Evolutionary conservation across 1,140 invertebrate species (phyloP).

Genomic region (Heliconius himera): DNA sequence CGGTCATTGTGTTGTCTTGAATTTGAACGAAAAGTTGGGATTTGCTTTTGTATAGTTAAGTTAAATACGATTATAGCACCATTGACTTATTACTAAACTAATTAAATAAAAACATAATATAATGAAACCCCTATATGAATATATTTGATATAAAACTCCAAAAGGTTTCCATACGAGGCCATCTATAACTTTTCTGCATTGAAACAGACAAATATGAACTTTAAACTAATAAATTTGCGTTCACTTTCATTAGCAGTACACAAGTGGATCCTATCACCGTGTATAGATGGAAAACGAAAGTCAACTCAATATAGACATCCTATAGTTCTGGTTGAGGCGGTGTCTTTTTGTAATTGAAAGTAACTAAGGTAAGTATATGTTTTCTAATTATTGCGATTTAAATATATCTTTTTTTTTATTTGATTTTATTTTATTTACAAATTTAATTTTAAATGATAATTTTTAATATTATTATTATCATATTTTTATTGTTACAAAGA

Average conservation of each 20-base stretch:
- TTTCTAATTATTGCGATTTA: not conserved
- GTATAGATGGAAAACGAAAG: conserved; percentile 37
- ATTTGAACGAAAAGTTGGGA: too few relatives aligned
- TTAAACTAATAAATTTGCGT: conserved; percentile 3
- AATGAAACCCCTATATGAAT: not conserved
- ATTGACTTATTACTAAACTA: not conserved
- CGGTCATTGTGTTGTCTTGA: too few relatives aligned
- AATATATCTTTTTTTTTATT: not conserved
- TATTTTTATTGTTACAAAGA: not conserved
- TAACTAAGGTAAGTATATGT: not conserved
- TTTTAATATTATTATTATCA: not conserved
- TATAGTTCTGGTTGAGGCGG: conserved; percentile 27
- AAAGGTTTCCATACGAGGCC: conserved; percentile 17
- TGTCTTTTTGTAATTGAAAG: conserved; percentile 19
- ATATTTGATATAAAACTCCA: conserved; percentile 22
- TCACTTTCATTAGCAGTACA: conserved; percentile 1
- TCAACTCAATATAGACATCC: conserved; percentile 30
- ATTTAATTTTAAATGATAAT: not conserved
- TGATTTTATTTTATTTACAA: not conserved
- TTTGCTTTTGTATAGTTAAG: too few relatives aligned
- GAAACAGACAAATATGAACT: not conserved
- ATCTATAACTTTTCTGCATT: not conserved
- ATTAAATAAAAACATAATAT: not conserved
- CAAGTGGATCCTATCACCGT: conserved; percentile 22
- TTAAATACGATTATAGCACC: not conserved